Conservation (phyloP, 2,888 invertebrate genomes). For the Cryptocheilus praepositus region DNA sequence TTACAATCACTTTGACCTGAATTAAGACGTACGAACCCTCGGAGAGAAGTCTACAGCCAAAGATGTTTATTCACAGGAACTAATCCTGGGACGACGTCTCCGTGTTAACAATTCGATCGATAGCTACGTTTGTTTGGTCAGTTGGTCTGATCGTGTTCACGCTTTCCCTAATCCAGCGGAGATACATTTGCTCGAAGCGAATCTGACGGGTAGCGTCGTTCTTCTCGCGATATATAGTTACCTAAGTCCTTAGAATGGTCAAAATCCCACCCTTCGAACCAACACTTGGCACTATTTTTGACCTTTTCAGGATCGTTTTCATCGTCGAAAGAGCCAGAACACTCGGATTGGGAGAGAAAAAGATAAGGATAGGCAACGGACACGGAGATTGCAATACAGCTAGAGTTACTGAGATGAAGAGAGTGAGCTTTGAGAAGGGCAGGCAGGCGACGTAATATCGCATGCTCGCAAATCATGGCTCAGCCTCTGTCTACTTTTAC, state of each 20-base stretch:
- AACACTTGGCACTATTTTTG: conserved; percentile 7
- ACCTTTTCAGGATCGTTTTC: conserved; percentile 18
- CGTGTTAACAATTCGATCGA: conserved; percentile 47
- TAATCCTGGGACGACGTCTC: conserved; percentile 23
- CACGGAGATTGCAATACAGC: neutral
- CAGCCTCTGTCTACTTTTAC: conserved; percentile 67
- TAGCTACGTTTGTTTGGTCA: conserved; percentile 48
- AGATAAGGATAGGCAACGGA: neutral
- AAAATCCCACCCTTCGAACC: neutral
- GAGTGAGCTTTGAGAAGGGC: neutral
- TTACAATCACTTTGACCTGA: conserved; percentile 21
- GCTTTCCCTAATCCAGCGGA: conserved; percentile 41
- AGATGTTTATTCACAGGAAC: conserved; percentile 17
- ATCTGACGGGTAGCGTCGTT: conserved; percentile 17
- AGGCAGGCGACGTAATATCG: conserved; percentile 54
- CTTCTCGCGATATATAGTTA: neutral
- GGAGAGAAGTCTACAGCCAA: conserved; percentile 9
- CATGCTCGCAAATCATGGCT: conserved; percentile 72
- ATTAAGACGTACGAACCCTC: conserved; percentile 11
- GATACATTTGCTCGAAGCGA: conserved; percentile 36
- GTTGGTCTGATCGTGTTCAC: conserved; percentile 36
- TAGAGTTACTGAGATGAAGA: neutral
- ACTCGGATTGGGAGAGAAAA: neutral
- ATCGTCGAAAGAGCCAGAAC: conserved; percentile 24
- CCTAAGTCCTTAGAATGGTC: conserved; percentile 8